A percentile compares a stretch with the other conserved stretches of the same genome.
These are phyloP conservation scores for Alectura lathami DNA, from an alignment of 2,113 vertebrate species.

Conservation along the genomic window DNA sequence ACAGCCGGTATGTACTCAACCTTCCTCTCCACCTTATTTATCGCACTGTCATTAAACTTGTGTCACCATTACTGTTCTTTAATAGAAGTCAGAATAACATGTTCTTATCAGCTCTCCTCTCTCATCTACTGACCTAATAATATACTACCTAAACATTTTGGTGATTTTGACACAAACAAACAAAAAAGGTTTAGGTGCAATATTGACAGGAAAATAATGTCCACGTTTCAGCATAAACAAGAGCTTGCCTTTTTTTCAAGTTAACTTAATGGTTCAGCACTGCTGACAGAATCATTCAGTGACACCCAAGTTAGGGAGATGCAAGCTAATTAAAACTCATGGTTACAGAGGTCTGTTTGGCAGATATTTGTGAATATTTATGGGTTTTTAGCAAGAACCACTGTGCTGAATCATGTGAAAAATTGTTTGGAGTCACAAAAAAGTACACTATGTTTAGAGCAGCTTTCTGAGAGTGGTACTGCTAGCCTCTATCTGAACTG, in stretches of 20 bases:
- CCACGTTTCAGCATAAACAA: conserved; percentile 8
- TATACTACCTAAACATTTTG: not conserved
- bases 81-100: not conserved
- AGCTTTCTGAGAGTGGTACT: not conserved
- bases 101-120: not conserved
- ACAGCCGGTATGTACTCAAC: conserved; percentile 16
- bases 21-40: conserved; percentile 45
- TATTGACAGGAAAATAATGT: not conserved
- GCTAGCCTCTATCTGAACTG: not conserved
- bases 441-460: not conserved
- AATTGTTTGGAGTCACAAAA: not conserved
- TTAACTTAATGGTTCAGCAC: not conserved
- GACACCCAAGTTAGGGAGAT: not conserved
- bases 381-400: not conserved
- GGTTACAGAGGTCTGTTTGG: not conserved
- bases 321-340: not conserved
- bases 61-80: conserved; percentile 17
- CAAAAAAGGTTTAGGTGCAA: not conserved
- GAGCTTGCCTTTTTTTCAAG: not conserved
- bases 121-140: conserved; percentile 33
- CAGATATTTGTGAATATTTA: conserved; percentile 46
- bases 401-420: not conserved
- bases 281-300: not conserved
- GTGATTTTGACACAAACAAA: conserved; percentile 3
- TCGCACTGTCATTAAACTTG: conserved; percentile 37